Evolutionary conservation across 2,113 vertebrate genomes (phyloP), one percentile per base, ranked within the genome.

Genomic region (Lampris incognitus): DNA sequence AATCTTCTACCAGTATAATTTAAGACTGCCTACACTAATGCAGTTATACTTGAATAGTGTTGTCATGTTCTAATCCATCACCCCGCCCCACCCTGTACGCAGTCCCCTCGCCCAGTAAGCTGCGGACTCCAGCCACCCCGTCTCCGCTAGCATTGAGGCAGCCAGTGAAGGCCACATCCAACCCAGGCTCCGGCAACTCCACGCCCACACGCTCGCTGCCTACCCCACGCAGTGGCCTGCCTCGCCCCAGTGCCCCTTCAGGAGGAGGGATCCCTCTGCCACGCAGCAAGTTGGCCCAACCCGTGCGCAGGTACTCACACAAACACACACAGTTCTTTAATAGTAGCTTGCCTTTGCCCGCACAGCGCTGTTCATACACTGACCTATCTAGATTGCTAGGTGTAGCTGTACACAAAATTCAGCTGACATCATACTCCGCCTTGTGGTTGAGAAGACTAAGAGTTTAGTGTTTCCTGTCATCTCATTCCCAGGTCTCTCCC

Each of bases 31-130:
- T 46, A 1, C 44, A 4, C 1, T 46, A 46, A 46, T 46, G 4
- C 44, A 7, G 44, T 46, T 7, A 46, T 46, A 46, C 44, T 46
- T 46, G 44, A 5, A 5, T 38, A 38, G 3, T 48, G n/a, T 5
- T 57, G 59, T 48, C 6, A 42, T 70, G 38, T 65, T 51, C n/a
- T 58, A 24, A 65, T 56, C 42, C 24, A 70, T 78, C 66, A 86
- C 3, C 80, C 82, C 72, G 88, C 76, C 77, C 74, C 69, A 85
- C 74, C 89, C 86, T 67, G 78, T 79, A 89, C 66, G 5, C 93
- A 99, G 98, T 99, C 87, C 97, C 97, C 52, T 96, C 97, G 88
- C 96, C 97, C 66, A 97, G 97, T 91, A 99, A 99, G 70, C 95
- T 99, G 87, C 94, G 98, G 51, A 95, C 96, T 4, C 97, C 98